phyloP scores from a whole-genome alignment of 2,888 invertebrate genomes.

The Agriopis leucophaearia region DNA sequence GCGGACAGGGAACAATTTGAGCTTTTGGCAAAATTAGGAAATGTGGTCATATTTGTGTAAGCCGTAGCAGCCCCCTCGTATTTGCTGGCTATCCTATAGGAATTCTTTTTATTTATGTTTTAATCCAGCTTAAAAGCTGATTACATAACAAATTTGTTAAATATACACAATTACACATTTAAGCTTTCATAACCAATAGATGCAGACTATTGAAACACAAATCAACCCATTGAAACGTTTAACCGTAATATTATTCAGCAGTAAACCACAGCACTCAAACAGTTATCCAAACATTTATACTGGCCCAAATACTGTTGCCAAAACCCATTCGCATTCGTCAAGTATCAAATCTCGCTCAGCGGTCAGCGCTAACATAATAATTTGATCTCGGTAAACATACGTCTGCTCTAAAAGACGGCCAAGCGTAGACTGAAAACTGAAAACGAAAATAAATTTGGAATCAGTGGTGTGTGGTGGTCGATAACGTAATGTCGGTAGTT shows the following conservation, averaged over 20 bases:
- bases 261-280: conserved; percentile 42
- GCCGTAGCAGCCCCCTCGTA: too few relatives aligned
- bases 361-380: conserved; percentile 26
- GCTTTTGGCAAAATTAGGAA: too few relatives aligned
- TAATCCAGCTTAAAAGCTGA: too few relatives aligned
- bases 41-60: too few relatives aligned
- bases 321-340: conserved; percentile 48
- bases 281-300: conserved; percentile 47
- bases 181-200: conserved; percentile 24
- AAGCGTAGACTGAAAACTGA: conserved; percentile 57
- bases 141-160: too few relatives aligned
- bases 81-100: too few relatives aligned
- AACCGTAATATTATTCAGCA: conserved; percentile 31
- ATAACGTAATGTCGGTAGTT: conserved; percentile 51
- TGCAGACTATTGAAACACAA: conserved; percentile 29
- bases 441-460: conserved; percentile 61
- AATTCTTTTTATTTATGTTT: too few relatives aligned
- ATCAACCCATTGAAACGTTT: conserved; percentile 31
- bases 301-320: conserved; percentile 50
- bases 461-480: conserved; percentile 54
- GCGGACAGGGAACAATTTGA: too few relatives aligned
- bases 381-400: conserved; percentile 36
- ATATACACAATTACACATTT: too few relatives aligned
- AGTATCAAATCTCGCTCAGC: conserved; percentile 47
- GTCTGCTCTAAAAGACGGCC: conserved; percentile 28